Base-by-base conservation (phyloP, 2,888 invertebrate species). In the Nebria salina region DNA sequence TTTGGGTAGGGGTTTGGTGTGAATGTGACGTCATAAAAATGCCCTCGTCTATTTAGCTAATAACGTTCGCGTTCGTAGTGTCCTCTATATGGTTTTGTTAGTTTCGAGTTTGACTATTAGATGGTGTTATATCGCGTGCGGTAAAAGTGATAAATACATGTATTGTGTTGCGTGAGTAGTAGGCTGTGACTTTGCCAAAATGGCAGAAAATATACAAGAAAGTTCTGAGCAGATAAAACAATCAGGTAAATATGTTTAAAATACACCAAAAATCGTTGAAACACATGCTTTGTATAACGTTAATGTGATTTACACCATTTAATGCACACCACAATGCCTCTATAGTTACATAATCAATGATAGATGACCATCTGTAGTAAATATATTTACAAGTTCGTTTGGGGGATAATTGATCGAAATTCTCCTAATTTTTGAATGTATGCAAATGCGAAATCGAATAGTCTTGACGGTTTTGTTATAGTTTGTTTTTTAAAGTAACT, bases 191-290 rank as follows among this genome's bases (percentile, higher is more conserved):
- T 85, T 85, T 86, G 86, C 87, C 87, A 89, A 88, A 88, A 89
- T 89, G 89, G 88, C 89, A 88, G 89, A 89, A 88, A 89, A 88
- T 87, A 88, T 86, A 86, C 88, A 88, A 87, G 87, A 88, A 85
- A 87, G 86, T 86, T 85, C 85, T 84, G 87, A 88, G 86, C 87
- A 88, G 86, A 85, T 87, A 83, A 89, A 87, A 87, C 86, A 86
- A 84, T 85, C 87, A 87, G 89, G 89, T 89, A 87, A 86, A 87
- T 85, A 85, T 84, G 79, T 84, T 82, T 83, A 68, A 77, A 79
- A 70, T 76, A 41, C 72, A 75, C 11, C 68, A 54, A 54, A 54
- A 54, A 54, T 13, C 11, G 7, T 54, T 54, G 54, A 54, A 54
- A 54, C 54, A 54, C 13, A 54, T 54, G 54, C 54, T 8, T 54